phyloP scores from a whole-genome alignment of 2,797 vertebrate species.

The Hypotaenidia philippensis region DNA sequence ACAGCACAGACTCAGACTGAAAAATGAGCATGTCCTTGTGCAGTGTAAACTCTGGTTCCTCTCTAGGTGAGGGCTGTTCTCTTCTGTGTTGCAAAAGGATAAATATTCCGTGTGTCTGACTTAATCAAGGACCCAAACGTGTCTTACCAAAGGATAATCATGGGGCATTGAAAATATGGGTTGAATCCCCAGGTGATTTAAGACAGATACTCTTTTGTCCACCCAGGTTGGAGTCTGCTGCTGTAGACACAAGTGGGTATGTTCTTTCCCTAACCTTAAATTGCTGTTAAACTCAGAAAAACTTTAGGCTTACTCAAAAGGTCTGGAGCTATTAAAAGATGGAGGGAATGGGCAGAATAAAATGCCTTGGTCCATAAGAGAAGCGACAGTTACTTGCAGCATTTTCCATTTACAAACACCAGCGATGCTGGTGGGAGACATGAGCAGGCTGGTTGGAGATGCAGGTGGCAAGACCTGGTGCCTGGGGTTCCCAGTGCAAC shows the following conservation, averaged over 20 bases:
- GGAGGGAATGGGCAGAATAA: background rate
- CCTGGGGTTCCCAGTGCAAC: background rate
- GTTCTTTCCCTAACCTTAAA: background rate
- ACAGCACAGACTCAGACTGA: background rate
- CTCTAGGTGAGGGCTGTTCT: background rate
- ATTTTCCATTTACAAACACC: background rate
- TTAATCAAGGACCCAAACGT: no score
- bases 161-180: background rate
- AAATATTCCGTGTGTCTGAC: background rate
- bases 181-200: background rate
- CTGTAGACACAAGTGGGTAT: background rate
- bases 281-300: background rate
- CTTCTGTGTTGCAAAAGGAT: background rate
- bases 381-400: background rate
- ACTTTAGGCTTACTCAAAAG: background rate
- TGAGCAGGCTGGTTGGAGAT: background rate
- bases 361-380: background rate
- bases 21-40: background rate
- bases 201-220: background rate
- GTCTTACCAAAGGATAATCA: background rate
- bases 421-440: background rate
- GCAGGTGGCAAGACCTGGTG: background rate
- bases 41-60: background rate
- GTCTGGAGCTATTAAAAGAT: background rate
- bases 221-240: background rate